Percentiles rank a stretch among this genome's conserved stretches.
Evolutionary conservation across 2,113 vertebrate species (phyloP).

Genomic region (Paramisgurnus dabryanus): DNA sequence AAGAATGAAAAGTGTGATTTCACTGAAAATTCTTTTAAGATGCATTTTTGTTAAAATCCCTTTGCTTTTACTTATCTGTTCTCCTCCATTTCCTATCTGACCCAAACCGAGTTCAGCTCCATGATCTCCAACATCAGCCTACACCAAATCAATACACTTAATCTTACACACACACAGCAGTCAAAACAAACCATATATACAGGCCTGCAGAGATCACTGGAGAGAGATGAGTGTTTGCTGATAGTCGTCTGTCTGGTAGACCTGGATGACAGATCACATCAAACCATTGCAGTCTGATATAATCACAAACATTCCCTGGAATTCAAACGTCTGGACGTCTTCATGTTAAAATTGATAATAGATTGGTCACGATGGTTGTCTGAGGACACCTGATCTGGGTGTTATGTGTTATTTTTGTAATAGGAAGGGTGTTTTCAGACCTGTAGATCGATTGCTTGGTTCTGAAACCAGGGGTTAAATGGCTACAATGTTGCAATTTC

Average conservation of each 20-base stretch:
- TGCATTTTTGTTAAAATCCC: conserved; percentile 54
- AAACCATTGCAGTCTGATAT: neutral
- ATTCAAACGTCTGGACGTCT: neutral
- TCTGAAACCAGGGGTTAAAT: no score
- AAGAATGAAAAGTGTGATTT: neutral
- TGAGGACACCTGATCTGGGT: neutral
- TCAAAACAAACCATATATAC: conserved; percentile 52
- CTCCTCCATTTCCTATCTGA: conserved; percentile 61
- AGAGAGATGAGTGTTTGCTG: neutral
- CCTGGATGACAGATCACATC: neutral
- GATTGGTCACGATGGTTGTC: neutral
- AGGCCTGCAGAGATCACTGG: conserved; percentile 9
- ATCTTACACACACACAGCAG: conserved; percentile 30
- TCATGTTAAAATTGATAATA: neutral
- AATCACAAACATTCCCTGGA: neutral
- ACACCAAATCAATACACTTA: conserved; percentile 49
- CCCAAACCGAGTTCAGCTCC: conserved; percentile 56
- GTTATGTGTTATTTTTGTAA: no score
- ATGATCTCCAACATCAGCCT: conserved; percentile 17
- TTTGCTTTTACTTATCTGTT: conserved; percentile 59
- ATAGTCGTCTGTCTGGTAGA: conserved; percentile 6
- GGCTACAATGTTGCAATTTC: no score
- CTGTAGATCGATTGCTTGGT: no score
- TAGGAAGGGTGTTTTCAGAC: no score
- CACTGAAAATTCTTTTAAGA: neutral